Conservation (phyloP, 2,888 invertebrate genomes). For the Lapara coniferarum region DNA sequence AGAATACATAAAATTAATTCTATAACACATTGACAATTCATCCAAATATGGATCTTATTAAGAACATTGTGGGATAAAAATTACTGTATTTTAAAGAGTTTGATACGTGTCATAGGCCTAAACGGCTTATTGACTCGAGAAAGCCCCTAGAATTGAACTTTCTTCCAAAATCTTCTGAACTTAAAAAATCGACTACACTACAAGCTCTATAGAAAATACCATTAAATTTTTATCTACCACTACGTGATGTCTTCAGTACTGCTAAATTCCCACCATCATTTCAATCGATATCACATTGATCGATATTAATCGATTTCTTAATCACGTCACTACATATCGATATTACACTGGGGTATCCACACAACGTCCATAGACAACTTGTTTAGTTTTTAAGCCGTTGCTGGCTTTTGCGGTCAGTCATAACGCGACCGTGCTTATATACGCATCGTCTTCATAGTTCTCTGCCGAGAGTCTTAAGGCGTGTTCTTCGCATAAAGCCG, state of each 20-base stretch:
- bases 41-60: slow-evolving; percentile 16
- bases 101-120: slow-evolving; percentile 6
- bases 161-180: background rate
- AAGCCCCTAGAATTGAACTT: background rate
- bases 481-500: slow-evolving; percentile 97
- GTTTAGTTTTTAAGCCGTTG: slow-evolving; percentile 43
- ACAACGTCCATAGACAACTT: slow-evolving; percentile 38
- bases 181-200: background rate
- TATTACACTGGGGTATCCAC: slow-evolving; percentile 43
- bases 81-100: background rate
- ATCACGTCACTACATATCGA: background rate
- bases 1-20: background rate
- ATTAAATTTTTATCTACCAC: background rate
- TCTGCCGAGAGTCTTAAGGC: slow-evolving; percentile 81
- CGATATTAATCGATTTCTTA: background rate
- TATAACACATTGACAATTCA: slow-evolving; percentile 2
- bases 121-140: background rate
- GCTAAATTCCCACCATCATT: background rate
- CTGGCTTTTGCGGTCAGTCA: slow-evolving; percentile 69
- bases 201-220: slow-evolving; percentile 10
- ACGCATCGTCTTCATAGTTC: slow-evolving; percentile 67
- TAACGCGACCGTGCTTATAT: slow-evolving; percentile 70
- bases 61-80: slow-evolving; percentile 5
- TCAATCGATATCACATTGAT: slow-evolving; percentile 8
- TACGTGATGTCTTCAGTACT: slow-evolving; percentile 17